phyloP scores from a whole-genome alignment of 2,888 invertebrate species.

The Cheilosia vulpina region DNA sequence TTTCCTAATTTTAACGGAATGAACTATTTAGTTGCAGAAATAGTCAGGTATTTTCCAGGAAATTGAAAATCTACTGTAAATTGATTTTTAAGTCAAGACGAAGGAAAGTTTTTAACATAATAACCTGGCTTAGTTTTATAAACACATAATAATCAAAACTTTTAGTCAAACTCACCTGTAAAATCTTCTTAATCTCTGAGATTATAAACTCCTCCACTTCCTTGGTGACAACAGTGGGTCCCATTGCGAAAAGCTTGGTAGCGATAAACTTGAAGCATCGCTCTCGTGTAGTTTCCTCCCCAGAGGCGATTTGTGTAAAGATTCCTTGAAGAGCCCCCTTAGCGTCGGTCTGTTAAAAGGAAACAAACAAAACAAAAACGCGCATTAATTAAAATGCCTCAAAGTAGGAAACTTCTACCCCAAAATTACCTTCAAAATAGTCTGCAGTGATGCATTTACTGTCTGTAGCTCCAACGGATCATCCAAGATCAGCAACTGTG shows the following conservation, averaged over 20 bases:
- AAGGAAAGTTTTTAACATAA: no score
- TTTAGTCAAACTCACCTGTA: slow-evolving; percentile 85
- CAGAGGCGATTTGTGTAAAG: slow-evolving; percentile 88
- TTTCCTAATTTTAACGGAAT: no score
- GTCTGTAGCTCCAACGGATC: slow-evolving; percentile 93
- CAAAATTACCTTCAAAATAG: slow-evolving; percentile 82
- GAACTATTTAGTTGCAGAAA: no score
- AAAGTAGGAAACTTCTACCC: not conserved
- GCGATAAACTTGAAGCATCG: slow-evolving; percentile 94
- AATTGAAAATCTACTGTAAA: no score
- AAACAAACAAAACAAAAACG: slow-evolving; percentile 7
- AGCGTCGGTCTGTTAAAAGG: slow-evolving; percentile 78
- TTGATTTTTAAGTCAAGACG: no score
- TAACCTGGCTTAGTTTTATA: no score
- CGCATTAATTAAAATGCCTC: not conserved
- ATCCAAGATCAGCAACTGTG: slow-evolving; percentile 94
- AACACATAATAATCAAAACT: no score
- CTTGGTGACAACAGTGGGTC: slow-evolving; percentile 90
- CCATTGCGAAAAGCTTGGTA: slow-evolving; percentile 91
- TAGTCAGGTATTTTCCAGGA: no score
- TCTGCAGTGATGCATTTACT: slow-evolving; percentile 92
- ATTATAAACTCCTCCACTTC: slow-evolving; percentile 94
- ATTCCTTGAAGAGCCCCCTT: slow-evolving; percentile 87
- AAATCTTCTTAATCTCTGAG: slow-evolving; percentile 92
- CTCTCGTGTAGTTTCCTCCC: slow-evolving; percentile 91